These are phyloP conservation scores for Brachyhypopomus gauderio DNA, from an alignment of 2,113 vertebrate genomes.

Conservation along the genomic window DNA sequence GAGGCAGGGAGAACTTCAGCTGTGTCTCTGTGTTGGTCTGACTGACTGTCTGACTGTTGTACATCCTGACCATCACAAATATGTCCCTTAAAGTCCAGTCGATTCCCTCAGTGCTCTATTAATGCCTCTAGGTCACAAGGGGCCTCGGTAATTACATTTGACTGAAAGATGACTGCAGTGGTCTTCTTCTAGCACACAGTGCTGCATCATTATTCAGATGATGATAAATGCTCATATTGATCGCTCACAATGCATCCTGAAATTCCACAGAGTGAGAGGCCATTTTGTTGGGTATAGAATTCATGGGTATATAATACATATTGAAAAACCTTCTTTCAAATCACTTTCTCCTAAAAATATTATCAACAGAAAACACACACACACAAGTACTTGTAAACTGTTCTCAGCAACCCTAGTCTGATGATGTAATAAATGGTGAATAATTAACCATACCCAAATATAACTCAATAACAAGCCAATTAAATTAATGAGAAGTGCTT, in stretches of 20 bases:
- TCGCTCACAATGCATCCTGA: not conserved
- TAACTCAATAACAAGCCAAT: conserved; percentile 4
- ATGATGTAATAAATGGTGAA: not conserved
- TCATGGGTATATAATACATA: not conserved
- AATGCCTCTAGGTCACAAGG: not conserved
- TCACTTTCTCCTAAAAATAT: conserved; percentile 4
- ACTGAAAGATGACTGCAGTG: conserved; percentile 6
- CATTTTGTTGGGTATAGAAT: not conserved
- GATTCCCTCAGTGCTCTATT: conserved; percentile 33
- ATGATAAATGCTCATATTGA: conserved; percentile 1
- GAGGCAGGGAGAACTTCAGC: not conserved
- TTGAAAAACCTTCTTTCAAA: not conserved
- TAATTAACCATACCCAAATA: conserved; percentile 8
- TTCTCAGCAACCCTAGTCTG: not conserved
- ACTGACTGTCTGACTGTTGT: not conserved
- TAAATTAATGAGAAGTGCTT: not conserved
- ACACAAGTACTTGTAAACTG: no score
- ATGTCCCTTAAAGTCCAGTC: not conserved
- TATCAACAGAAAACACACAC: not conserved
- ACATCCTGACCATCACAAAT: not conserved
- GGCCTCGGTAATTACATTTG: not conserved
- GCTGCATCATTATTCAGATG: not conserved
- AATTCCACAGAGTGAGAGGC: not conserved
- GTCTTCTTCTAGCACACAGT: conserved; percentile 10
- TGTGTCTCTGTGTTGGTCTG: not conserved